These are phyloP conservation scores for Drosophila histrio DNA, from an alignment of 2,888 invertebrate genomes.

Conservation along the genomic window DNA sequence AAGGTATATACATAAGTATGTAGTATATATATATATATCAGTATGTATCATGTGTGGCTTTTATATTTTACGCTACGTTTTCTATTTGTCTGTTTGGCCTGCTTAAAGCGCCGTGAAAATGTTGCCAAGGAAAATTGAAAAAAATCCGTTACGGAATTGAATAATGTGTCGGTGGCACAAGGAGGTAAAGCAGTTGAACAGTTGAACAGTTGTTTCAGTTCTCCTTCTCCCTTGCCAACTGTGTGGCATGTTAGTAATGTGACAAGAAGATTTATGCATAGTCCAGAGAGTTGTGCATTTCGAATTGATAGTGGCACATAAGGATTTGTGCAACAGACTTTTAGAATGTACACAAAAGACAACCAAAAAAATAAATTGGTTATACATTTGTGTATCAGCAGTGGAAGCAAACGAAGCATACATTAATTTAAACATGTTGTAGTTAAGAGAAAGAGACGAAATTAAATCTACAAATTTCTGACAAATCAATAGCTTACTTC, in stretches of 20 bases:
- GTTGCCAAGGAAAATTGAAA: constrained; percentile 69
- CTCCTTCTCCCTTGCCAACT: constrained; percentile 3
- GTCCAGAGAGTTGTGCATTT: constrained; percentile 56
- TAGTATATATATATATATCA: constrained; percentile 21
- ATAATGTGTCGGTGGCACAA: constrained; percentile 48
- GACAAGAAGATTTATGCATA: constrained; percentile 68
- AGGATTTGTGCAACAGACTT: constrained; percentile 50
- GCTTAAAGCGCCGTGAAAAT: constrained; percentile 75
- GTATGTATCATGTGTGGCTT: constrained; percentile 50
- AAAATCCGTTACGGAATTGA: constrained; percentile 72
- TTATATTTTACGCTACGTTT: constrained; percentile 40
- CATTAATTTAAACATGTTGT: neutral
- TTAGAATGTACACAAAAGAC: neutral
- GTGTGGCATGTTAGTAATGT: constrained; percentile 57
- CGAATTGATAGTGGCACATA: constrained; percentile 67
- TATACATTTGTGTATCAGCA: neutral
- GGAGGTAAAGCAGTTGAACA: constrained; percentile 8
- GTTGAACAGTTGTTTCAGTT: neutral
- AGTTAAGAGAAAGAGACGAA: too few species aligned
- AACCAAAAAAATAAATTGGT: neutral
- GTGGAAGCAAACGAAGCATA: neutral
- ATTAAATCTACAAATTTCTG: too few species aligned
- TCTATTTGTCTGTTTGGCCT: constrained; percentile 52
- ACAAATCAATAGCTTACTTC: neutral
- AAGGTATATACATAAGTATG: constrained; percentile 2